Evolutionary conservation across 1,140 invertebrate species (phyloP).

Genomic region (Drosophila tani): DNA sequence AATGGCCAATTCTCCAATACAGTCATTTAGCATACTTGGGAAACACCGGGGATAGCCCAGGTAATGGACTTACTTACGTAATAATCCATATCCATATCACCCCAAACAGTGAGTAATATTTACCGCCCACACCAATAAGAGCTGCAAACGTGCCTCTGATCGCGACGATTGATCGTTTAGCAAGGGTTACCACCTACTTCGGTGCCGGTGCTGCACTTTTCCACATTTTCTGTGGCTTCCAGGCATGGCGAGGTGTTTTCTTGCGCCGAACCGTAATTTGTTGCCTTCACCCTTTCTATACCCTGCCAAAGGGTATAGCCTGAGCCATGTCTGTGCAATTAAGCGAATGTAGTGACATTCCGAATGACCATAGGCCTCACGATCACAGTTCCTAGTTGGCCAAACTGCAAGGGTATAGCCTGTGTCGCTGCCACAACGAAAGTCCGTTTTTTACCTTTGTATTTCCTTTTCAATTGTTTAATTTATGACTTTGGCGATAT

Average conservation of each 20-base stretch:
- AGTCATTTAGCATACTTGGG: neutral
- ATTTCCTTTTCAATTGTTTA: slow-evolving; percentile 65
- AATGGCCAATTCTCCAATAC: neutral
- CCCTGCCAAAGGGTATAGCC: slow-evolving; percentile 12
- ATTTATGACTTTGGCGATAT: slow-evolving; percentile 84
- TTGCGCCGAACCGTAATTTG: slow-evolving; percentile 43
- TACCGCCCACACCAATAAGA: slow-evolving; percentile 35
- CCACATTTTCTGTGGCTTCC: slow-evolving; percentile 57
- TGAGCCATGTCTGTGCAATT: neutral
- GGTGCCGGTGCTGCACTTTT: slow-evolving; percentile 23
- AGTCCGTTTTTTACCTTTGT: neutral
- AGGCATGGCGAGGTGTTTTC: slow-evolving; percentile 70
- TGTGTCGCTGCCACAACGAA: neutral
- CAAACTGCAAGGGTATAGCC: slow-evolving; percentile 2
- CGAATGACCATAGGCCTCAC: neutral
- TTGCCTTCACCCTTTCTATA: slow-evolving; percentile 63
- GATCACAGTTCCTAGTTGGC: neutral
- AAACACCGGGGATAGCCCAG: slow-evolving; percentile 6
- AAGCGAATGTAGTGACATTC: neutral
- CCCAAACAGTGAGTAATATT: slow-evolving; percentile 60
- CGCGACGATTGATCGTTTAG: slow-evolving; percentile 81
- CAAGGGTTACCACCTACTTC: slow-evolving; percentile 32
- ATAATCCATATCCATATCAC: slow-evolving; percentile 56
- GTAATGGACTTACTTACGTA: slow-evolving; percentile 56
- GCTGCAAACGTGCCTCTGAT: slow-evolving; percentile 68